Percentiles rank a stretch among this genome's conserved stretches.
phyloP scores from a whole-genome alignment of 2,888 invertebrate genomes.

The Coelinius sp. region DNA sequence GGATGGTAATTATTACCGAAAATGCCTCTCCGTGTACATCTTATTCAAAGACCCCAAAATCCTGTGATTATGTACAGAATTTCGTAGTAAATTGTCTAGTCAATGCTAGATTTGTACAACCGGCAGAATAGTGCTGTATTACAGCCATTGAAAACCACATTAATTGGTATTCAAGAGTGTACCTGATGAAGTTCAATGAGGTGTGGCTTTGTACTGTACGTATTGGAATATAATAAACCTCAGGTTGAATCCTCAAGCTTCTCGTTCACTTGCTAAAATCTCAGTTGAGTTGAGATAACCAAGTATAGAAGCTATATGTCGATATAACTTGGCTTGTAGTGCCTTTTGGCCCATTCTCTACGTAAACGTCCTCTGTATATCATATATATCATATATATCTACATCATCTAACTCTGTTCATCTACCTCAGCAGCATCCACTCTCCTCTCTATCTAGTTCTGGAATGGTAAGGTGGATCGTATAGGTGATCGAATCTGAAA shows the following conservation, averaged over 20 bases:
- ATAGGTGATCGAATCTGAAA: slow-evolving; percentile 47
- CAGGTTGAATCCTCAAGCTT: not conserved
- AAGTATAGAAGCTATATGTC: not conserved
- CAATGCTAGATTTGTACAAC: not conserved
- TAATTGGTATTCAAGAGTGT: slow-evolving; percentile 48
- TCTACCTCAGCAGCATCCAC: not conserved
- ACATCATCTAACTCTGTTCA: not conserved
- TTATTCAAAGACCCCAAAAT: not conserved
- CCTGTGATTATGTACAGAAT: not conserved
- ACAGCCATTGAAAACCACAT: slow-evolving; percentile 41
- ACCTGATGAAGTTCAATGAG: slow-evolving; percentile 47
- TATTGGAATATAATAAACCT: not conserved
- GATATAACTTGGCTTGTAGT: not conserved
- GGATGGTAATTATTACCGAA: too few species aligned
- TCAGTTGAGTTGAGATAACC: slow-evolving; percentile 19
- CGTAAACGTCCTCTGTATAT: not conserved
- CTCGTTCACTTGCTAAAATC: slow-evolving; percentile 2
- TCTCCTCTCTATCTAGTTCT: not conserved
- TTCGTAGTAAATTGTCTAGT: too few species aligned
- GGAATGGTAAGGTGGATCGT: slow-evolving; percentile 8
- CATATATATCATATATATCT: not conserved
- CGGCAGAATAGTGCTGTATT: not conserved
- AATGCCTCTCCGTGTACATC: too few species aligned
- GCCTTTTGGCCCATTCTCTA: not conserved
- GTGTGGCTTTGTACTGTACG: slow-evolving; percentile 21